Base-by-base conservation (phyloP, 2,113 vertebrate species). In the Felis chaus region DNA sequence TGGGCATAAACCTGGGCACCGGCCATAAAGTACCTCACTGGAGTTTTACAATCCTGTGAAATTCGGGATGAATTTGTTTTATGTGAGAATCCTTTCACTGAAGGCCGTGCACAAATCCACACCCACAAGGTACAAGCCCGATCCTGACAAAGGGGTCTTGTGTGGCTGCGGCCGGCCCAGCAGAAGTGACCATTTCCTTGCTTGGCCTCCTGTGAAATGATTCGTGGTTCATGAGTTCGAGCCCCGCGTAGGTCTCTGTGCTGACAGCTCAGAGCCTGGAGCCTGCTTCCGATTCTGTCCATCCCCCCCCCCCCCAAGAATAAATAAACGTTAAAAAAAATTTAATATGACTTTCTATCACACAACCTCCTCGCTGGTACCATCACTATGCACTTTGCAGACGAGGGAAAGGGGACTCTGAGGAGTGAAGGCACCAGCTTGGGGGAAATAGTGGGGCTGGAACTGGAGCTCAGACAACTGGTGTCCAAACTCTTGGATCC, bases 151-250 rank as follows among this genome's bases (percentile, higher is more conserved):
- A 87, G 45, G 41, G 9, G 63, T 80, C 36, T 55, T 0, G 1
- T 4, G 45, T 27, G 23, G 19, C 69, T 15, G 1, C 4, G 29
- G 27, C 0, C 0, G 23, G 12, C 76, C 0, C 0, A 27, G 12
- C 76, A 41, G 66, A 48, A 5, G 9, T n/a, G 10, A 8, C 5
- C 3, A 6, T 71, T 18, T 5, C 1, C 79, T 33, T 48, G 71
- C 65, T 12, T 15, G 10, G 21, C 14, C 39, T 71, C 33, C 84
- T 27, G 10, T 14, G 55, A 25, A 79, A 73, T 36, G 15, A 68
- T 4, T 61, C 8, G 8, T 0, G 57, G 57, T 23, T 25, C 2
- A 8, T 61, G 57, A 61, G 57, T 61, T 23, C 21, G 21, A 61
- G 21, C 57, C 57, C 57, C 19, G 3, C 0, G 7, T 61, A 8